phyloP scores from a whole-genome alignment of 2,888 invertebrate species.

The Dynastes hyllus region DNA sequence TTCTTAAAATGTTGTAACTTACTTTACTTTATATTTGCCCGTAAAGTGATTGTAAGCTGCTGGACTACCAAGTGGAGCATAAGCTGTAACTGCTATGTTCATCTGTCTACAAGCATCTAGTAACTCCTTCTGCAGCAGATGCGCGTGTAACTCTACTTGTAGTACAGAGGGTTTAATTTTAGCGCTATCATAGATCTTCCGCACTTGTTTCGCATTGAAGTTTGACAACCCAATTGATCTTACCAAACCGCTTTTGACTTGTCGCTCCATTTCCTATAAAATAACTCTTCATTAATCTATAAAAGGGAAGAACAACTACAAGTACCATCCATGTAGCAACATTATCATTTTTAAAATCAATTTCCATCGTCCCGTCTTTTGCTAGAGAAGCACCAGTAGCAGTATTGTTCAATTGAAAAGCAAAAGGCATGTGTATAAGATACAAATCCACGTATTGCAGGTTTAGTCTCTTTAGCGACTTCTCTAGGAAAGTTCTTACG shows the following conservation, averaged over 20 bases:
- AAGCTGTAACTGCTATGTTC: slow-evolving; percentile 80
- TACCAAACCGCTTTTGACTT: slow-evolving; percentile 76
- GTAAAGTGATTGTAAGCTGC: slow-evolving; percentile 79
- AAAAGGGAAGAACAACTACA: too few relatives aligned
- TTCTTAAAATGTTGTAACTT: slow-evolving; percentile 56
- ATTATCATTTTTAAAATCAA: slow-evolving; percentile 79
- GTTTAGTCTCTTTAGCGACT: slow-evolving; percentile 78
- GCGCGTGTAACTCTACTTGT: slow-evolving; percentile 85
- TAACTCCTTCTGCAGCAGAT: slow-evolving; percentile 81
- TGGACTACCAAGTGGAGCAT: slow-evolving; percentile 83
- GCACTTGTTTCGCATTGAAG: slow-evolving; percentile 82
- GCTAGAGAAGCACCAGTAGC: slow-evolving; percentile 75
- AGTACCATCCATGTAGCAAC: slow-evolving; percentile 82
- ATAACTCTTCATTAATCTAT: not conserved
- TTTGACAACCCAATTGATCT: slow-evolving; percentile 88
- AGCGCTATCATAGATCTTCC: slow-evolving; percentile 75
- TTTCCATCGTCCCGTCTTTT: slow-evolving; percentile 75
- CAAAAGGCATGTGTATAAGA: slow-evolving; percentile 85
- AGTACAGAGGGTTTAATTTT: slow-evolving; percentile 82
- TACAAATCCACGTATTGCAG: slow-evolving; percentile 85
- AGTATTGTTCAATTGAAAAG: slow-evolving; percentile 75
- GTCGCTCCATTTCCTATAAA: slow-evolving; percentile 80
- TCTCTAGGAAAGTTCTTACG: slow-evolving; percentile 78
- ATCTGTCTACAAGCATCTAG: slow-evolving; percentile 77
- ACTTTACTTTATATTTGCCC: slow-evolving; percentile 78